A percentile compares a stretch with the other conserved stretches of the same genome.
These are phyloP conservation scores for Synergus itoensis DNA, from an alignment of 2,888 invertebrate genomes.

Conservation along the genomic window DNA sequence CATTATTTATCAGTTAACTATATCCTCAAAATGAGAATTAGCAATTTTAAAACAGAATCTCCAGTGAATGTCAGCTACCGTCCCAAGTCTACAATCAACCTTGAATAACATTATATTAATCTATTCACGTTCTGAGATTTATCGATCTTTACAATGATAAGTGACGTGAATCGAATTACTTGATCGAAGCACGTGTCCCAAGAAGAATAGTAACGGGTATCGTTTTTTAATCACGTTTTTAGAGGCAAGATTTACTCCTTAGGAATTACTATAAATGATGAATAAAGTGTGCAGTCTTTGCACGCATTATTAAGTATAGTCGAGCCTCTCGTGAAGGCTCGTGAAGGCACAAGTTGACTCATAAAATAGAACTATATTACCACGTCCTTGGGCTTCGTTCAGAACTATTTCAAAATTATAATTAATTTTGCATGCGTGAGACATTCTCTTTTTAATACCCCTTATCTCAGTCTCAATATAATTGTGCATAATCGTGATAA, in stretches of 20 bases:
- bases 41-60: slow-evolving; percentile 2
- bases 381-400: slow-evolving; percentile 46
- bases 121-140: slow-evolving; percentile 32
- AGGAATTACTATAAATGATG: not conserved
- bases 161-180: slow-evolving; percentile 25
- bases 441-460: not conserved
- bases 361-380: not conserved
- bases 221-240: not conserved
- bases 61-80: slow-evolving; percentile 5
- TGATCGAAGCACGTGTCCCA: slow-evolving; percentile 29
- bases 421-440: slow-evolving; percentile 51
- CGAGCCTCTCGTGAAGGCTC: slow-evolving; percentile 43
- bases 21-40: slow-evolving; percentile 1
- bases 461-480: not conserved
- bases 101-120: slow-evolving; percentile 37
- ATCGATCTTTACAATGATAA: slow-evolving; percentile 32
- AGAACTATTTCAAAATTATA: slow-evolving; percentile 49
- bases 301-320: slow-evolving; percentile 27
- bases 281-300: not conserved
- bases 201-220: slow-evolving; percentile 22
- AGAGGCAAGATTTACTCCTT: not conserved
- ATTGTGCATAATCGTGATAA: not conserved
- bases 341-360: not conserved
- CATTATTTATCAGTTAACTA: not conserved
- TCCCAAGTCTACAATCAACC: slow-evolving; percentile 14